Conservation (phyloP, 2,113 vertebrate genomes). For the Cathartes aura region DNA sequence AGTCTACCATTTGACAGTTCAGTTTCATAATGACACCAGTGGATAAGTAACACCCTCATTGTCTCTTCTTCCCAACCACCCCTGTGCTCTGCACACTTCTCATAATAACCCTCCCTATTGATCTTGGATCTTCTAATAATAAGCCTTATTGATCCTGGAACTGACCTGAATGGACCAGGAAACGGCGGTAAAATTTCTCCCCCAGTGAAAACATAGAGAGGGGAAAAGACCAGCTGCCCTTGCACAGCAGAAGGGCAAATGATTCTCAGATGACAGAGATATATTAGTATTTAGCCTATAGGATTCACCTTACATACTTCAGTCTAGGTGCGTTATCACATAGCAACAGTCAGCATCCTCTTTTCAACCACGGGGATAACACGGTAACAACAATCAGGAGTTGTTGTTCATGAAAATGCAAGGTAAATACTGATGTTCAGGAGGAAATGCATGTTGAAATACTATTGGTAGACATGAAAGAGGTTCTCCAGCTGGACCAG, state of each 20-base stretch:
- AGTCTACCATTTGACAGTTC: background rate
- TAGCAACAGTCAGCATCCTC: background rate
- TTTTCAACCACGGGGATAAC: background rate
- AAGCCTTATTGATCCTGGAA: background rate
- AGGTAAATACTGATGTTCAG: background rate
- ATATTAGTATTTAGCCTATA: background rate
- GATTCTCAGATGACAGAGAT: background rate
- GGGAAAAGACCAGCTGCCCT: background rate
- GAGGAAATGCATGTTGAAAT: background rate
- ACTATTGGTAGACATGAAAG: background rate
- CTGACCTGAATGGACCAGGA: background rate
- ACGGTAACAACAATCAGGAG: background rate
- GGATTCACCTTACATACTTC: background rate
- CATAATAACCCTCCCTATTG: background rate
- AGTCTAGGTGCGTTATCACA: background rate
- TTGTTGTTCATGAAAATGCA: background rate
- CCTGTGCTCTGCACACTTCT: background rate
- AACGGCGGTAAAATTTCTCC: background rate
- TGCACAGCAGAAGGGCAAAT: background rate
- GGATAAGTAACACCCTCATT: background rate
- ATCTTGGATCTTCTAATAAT: background rate
- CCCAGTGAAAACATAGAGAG: background rate
- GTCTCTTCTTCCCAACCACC: background rate
- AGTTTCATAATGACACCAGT: background rate
- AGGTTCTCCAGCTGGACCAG: background rate